Percentiles rank a stretch among this genome's conserved stretches.
These are phyloP conservation scores for Drosophila parvula DNA, from an alignment of 1,140 invertebrate species.

Conservation along the genomic window DNA sequence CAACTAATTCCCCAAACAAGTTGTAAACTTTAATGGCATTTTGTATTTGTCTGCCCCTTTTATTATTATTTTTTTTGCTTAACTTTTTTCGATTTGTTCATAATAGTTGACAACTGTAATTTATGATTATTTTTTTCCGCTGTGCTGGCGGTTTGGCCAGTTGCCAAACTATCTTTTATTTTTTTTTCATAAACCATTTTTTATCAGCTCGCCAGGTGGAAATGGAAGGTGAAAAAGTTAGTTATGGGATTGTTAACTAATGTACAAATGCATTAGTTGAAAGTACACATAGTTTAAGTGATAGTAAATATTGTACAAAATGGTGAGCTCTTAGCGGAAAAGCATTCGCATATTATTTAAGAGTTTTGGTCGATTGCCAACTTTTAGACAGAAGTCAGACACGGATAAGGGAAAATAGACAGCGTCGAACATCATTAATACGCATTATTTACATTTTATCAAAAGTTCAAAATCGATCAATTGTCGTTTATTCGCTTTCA, in stretches of 20 bases:
- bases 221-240: slow-evolving; percentile 46
- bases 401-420: slow-evolving; percentile 19
- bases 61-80: slow-evolving; percentile 16
- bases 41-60: slow-evolving; percentile 5
- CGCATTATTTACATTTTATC: slow-evolving; percentile 51
- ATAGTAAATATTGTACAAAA: slow-evolving; percentile 42
- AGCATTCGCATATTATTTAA: slow-evolving; percentile 26
- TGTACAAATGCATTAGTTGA: slow-evolving; percentile 67
- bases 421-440: slow-evolving; percentile 55
- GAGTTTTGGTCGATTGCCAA: slow-evolving; percentile 21
- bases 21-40: slow-evolving; percentile 61
- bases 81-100: slow-evolving; percentile 44
- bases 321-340: slow-evolving; percentile 16
- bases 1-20: slow-evolving; percentile 44
- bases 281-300: slow-evolving; percentile 17
- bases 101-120: slow-evolving; percentile 70
- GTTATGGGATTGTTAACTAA: slow-evolving; percentile 51
- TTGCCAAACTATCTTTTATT: slow-evolving; percentile 48
- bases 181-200: slow-evolving; percentile 19
- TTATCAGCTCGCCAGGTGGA: slow-evolving; percentile 42
- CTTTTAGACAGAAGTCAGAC: slow-evolving; percentile 30
- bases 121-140: slow-evolving; percentile 68
- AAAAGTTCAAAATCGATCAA: slow-evolving; percentile 68
- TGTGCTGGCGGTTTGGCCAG: slow-evolving; percentile 55
- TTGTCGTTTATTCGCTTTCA: slow-evolving; percentile 63